Conservation (phyloP, 2,888 invertebrate genomes). For the Capitulum mitella region DNA sequence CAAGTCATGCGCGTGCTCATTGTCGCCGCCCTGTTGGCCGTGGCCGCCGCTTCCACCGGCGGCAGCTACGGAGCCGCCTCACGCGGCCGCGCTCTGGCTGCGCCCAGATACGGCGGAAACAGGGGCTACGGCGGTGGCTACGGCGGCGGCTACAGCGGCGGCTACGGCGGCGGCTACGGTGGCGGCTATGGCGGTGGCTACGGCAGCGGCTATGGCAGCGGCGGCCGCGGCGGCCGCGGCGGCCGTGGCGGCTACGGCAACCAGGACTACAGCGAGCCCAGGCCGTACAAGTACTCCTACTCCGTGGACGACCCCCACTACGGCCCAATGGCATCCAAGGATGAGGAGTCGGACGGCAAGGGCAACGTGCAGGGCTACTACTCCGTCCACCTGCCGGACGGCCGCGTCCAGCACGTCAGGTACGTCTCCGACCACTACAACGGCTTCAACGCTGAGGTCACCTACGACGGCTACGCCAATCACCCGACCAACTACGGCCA, state of each 20-base stretch:
- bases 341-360: conserved; percentile 31
- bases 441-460: conserved; percentile 1
- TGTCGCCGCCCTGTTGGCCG: no score
- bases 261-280: not conserved
- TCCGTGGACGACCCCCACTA: conserved; percentile 29
- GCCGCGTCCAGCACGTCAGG: conserved; percentile 33
- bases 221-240: no score
- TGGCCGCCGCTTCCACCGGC: no score
- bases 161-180: no score
- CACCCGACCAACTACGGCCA: not conserved
- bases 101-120: no score
- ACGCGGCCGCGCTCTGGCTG: no score
- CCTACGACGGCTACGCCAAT: not conserved
- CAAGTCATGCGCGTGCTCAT: no score
- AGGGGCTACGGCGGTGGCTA: not conserved
- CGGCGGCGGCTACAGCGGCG: not conserved
- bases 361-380: conserved; percentile 32
- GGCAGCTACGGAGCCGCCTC: no score
- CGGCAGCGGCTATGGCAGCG: no score
- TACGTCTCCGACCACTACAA: not conserved
- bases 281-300: conserved; percentile 29
- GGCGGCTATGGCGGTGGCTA: not conserved
- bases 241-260: no score
- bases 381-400: conserved; percentile 33
- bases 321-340: conserved; percentile 25